Conservation (phyloP, 1,140 invertebrate species). For the Cotesia vestalis region DNA sequence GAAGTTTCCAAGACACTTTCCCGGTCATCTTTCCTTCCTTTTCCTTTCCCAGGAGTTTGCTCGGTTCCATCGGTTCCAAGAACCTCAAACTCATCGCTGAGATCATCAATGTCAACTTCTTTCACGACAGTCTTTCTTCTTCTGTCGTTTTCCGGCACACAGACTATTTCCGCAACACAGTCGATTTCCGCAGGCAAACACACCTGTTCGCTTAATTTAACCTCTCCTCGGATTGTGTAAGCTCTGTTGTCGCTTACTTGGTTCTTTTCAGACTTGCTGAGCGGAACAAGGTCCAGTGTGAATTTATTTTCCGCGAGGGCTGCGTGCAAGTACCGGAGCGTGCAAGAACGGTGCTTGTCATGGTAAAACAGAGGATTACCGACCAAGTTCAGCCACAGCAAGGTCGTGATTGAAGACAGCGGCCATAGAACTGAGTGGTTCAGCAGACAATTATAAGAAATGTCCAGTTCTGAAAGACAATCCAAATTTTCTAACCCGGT, state of each 20-base stretch:
- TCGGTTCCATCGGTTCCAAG: too few species aligned
- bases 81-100: conserved; percentile 4
- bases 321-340: conserved; percentile 69
- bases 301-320: conserved; percentile 68
- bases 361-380: conserved; percentile 73
- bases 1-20: conserved; percentile 46
- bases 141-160: conserved; percentile 37
- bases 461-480: conserved; percentile 68
- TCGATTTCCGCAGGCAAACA: conserved; percentile 38
- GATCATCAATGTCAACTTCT: conserved; percentile 57
- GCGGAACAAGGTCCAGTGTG: conserved; percentile 66
- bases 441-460: conserved; percentile 72
- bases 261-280: conserved; percentile 67
- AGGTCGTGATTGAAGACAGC: conserved; percentile 65
- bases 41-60: too few species aligned
- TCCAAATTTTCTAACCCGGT: conserved; percentile 65
- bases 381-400: conserved; percentile 68
- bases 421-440: conserved; percentile 69
- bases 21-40: not conserved
- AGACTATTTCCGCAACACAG: conserved; percentile 33
- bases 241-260: conserved; percentile 54
- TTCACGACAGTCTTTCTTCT: conserved; percentile 48
- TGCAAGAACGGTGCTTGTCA: conserved; percentile 67
- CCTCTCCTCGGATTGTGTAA: conserved; percentile 43
- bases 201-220: conserved; percentile 13